These are phyloP conservation scores for Microctonus aethiopoides DNA, from an alignment of 2,888 invertebrate species.

Conservation along the genomic window DNA sequence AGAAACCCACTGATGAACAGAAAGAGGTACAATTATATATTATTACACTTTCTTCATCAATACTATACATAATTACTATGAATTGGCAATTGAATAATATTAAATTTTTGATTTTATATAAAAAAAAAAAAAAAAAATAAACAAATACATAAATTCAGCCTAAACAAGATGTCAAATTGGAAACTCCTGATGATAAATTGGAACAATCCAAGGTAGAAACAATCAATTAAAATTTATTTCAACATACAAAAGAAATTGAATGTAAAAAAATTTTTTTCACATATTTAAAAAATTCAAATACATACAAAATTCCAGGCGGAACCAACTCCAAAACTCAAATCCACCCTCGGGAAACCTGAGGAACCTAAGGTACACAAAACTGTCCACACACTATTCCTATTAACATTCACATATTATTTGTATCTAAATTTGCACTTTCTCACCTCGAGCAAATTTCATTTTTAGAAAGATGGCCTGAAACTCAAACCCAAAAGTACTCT, in stretches of 20 bases:
- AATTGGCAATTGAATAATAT: background rate
- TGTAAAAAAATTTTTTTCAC: background rate
- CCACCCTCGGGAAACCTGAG: conserved; percentile 43
- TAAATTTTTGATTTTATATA: background rate
- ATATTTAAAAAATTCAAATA: conserved; percentile 20
- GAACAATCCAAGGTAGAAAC: conserved; percentile 51
- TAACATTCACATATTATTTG: conserved; percentile 22
- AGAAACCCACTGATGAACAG: conserved; percentile 30
- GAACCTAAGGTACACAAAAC: conserved; percentile 48
- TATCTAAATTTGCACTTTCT: conserved; percentile 17
- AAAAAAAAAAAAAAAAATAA: conserved; percentile 1
- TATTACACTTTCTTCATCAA: background rate
- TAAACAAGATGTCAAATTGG: conserved; percentile 39
- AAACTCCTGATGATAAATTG: conserved; percentile 38
- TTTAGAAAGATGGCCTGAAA: conserved; percentile 44
- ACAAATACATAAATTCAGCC: conserved; percentile 37
- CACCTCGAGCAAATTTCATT: conserved; percentile 33
- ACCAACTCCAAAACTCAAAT: conserved; percentile 39
- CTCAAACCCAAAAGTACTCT: conserved; percentile 49
- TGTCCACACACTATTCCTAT: conserved; percentile 16
- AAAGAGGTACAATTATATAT: conserved; percentile 19
- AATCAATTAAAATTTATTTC: background rate
- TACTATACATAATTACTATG: background rate
- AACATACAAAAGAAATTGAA: conserved; percentile 16
- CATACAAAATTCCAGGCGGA: conserved; percentile 37